Conservation (phyloP, 2,797 vertebrate species). For the Anas bernieri region DNA sequence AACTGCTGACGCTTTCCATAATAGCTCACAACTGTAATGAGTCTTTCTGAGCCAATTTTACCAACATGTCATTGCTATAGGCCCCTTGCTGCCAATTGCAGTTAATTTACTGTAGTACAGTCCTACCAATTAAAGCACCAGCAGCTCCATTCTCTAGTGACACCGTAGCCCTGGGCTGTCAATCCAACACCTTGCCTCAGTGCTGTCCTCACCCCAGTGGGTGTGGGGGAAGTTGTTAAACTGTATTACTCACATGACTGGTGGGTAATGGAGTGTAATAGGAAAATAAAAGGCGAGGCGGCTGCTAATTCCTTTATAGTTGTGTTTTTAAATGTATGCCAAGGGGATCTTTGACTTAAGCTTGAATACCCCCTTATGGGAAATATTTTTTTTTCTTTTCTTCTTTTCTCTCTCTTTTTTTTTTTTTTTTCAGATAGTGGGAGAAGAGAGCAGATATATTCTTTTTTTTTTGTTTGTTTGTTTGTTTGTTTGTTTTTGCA, state of each 20-base stretch:
- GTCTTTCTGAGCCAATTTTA: constrained; percentile 44
- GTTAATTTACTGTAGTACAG: constrained; percentile 56
- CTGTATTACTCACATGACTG: constrained; percentile 26
- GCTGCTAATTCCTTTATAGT: constrained; percentile 46
- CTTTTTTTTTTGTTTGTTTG: not conserved
- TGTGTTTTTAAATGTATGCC: constrained; percentile 30
- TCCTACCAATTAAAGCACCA: constrained; percentile 48
- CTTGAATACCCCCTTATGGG: not conserved
- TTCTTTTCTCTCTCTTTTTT: accelerated
- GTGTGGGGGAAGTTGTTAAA: constrained; percentile 14
- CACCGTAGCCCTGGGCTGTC: constrained; percentile 40
- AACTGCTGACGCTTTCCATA: constrained; percentile 15
- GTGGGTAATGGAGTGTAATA: constrained; percentile 50
- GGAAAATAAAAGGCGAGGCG: constrained; percentile 55
- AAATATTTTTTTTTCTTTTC: accelerated
- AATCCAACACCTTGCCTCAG: not conserved
- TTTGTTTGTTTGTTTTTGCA: not conserved
- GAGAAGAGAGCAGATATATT: not conserved
- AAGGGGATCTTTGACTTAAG: constrained; percentile 1
- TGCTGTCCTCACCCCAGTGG: not conserved
- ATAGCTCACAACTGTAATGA: constrained; percentile 46
- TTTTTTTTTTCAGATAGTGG: not conserved
- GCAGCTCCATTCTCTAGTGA: constrained; percentile 30
- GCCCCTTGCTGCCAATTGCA: constrained; percentile 53
- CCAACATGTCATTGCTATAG: constrained; percentile 20